These are phyloP conservation scores for Poliocrania exsul DNA, from an alignment of 2,797 vertebrate genomes.

Conservation along the genomic window DNA sequence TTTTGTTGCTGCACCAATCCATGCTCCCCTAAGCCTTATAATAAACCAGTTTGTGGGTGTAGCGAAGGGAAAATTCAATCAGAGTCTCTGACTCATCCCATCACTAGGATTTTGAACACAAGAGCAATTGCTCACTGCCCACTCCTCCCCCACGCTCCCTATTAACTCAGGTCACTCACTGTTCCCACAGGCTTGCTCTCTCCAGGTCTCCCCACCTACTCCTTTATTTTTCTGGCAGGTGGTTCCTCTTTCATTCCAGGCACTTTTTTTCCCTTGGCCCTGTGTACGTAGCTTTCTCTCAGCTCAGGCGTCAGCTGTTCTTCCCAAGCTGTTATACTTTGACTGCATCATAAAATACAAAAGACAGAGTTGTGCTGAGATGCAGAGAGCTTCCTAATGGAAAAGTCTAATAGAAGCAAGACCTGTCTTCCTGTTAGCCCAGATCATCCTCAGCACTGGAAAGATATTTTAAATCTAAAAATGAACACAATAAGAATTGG, in stretches of 20 bases:
- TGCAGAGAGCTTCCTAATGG: background rate
- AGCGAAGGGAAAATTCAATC: slow-evolving; percentile 67
- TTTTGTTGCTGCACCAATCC: slow-evolving; percentile 1
- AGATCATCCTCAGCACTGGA: background rate
- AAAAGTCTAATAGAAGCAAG: background rate
- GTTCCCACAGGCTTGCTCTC: slow-evolving; percentile 57
- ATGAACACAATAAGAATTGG: background rate
- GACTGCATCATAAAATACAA: background rate
- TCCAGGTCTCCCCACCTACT: slow-evolving; percentile 63
- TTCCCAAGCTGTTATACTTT: slow-evolving; percentile 35
- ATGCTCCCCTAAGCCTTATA: slow-evolving; percentile 37
- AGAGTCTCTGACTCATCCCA: slow-evolving; percentile 62
- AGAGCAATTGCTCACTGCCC: slow-evolving; percentile 61
- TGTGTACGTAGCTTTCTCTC: background rate
- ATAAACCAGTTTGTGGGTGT: slow-evolving; percentile 62
- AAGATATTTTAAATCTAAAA: background rate
- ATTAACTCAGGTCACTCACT: slow-evolving; percentile 62
- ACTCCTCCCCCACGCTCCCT: slow-evolving; percentile 47
- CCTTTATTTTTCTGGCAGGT: slow-evolving; percentile 54
- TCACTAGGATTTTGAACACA: slow-evolving; percentile 58
- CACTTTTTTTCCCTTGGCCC: background rate
- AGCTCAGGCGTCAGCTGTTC: background rate
- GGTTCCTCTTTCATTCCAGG: slow-evolving; percentile 28
- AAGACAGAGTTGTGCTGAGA: background rate
- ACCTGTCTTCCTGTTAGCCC: background rate